A percentile compares a stretch with the other conserved stretches of the same genome.
These are phyloP conservation scores for Passer domesticus DNA, from an alignment of 2,113 vertebrate genomes.

Conservation along the genomic window DNA sequence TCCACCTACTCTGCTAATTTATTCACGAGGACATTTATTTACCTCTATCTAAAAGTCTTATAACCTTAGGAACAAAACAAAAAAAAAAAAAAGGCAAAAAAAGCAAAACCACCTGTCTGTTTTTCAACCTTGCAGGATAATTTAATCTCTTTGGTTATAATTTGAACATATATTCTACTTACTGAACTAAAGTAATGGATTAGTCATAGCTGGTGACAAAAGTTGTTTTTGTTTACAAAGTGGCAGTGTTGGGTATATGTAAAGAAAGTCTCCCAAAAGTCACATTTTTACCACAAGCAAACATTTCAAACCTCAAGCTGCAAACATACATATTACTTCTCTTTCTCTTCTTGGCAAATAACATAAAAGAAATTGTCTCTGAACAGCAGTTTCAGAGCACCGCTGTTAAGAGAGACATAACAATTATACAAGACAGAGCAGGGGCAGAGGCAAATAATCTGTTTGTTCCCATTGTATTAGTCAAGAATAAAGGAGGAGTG, in stretches of 20 bases:
- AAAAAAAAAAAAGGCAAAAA: not conserved
- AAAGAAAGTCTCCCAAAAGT: constrained; percentile 61
- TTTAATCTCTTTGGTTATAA: constrained; percentile 62
- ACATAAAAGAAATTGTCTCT: not conserved
- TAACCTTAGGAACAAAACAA: not conserved
- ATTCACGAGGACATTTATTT: constrained; percentile 13
- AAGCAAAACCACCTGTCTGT: not conserved
- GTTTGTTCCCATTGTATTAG: not conserved
- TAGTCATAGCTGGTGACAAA: constrained; percentile 65
- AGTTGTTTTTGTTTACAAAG: constrained; percentile 68
- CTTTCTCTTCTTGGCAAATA: not conserved
- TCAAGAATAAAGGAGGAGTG: not conserved
- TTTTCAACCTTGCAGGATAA: constrained; percentile 45
- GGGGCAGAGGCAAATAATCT: not conserved
- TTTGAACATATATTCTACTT: constrained; percentile 63
- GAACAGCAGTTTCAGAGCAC: not conserved
- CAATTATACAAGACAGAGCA: not conserved
- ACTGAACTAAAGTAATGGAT: constrained; percentile 67
- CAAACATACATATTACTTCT: constrained; percentile 39
- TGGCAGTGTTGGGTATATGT: not conserved
- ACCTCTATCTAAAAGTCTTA: not conserved
- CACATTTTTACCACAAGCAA: constrained; percentile 34
- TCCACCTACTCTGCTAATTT: not conserved
- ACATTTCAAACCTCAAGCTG: constrained; percentile 24
- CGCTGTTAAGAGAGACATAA: not conserved